Evolutionary conservation across 2,797 vertebrate genomes (phyloP), one percentile per base, ranked within the genome.

Genomic region (Anguilla obscura): DNA sequence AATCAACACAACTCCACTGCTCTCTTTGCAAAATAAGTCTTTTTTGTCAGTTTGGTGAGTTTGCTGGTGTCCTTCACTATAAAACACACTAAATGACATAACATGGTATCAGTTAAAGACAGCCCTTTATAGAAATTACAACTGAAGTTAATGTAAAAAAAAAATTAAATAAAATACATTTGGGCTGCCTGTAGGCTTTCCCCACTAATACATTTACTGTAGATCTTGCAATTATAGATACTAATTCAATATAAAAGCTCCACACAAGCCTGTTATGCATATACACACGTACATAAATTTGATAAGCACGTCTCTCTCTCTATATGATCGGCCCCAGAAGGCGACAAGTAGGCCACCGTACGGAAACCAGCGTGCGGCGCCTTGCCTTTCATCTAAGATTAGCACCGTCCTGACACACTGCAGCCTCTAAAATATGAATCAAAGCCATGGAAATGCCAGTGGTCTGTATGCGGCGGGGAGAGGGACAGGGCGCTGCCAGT

Each of bases 321-420:
- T 79, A 88, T 91, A 87, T 88, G 91, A 90, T 92, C 92, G 92
- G 86, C 86, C 91, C 88, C 89, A 89, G 90, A 82, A 92, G 89
- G 90, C 36, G 3, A n/a, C 50, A 82, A 88, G 86, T 91, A 90
- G 89, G 91, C 89, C 48, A 87, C 89, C 87, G 85, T 66, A 82
- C 91, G 90, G 89, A 89, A 87, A 89, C 91, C 91, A 87, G 85
- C 93, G 91, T 92, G 93, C 89, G 91, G 86, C 88, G 90, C 90
- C 87, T 91, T 14, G 86, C 92, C 93, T 96, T 96, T 96, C 93
- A 95, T 95, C 94, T 94, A 92, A 94, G 93, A 94, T 95, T 94
- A 95, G 92, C 93, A 89, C 92, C 90, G 92, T 93, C 94, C 90
- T 92, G 93, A 94, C 94, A 93, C 93, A 91, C 91, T 87, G 74